Evolutionary conservation across 2,888 invertebrate genomes (phyloP), one percentile per base, ranked within the genome.

Genomic region (Rotaria magnacalcarata): DNA sequence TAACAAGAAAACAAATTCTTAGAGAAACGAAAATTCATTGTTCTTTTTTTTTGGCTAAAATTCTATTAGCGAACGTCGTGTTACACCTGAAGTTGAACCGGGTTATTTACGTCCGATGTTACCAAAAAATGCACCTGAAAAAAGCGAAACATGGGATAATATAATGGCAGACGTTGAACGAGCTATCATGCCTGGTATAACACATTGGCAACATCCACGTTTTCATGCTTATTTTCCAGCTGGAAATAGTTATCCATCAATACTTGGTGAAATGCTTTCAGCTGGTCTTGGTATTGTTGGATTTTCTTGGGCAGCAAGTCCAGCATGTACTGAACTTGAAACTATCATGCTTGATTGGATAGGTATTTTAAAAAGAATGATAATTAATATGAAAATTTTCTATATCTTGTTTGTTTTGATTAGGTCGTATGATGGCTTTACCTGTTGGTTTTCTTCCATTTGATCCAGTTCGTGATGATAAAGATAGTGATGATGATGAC

Each of bases 161-260:
- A 90, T 91, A 34, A 89, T 90, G 89, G 88, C 89, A 74, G 91
- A 91, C 85, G 89, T 91, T 5, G 90, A 90, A 52, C 88, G 87
- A 52, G 89, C 89, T 27, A 90, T 91, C 50, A 90, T 91, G 89
- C 90, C 90, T 5, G 91, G 91, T 88, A 90, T 91, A 87, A 87
- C 87, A 34, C 91, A 98, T 91, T 99, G 99, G 99, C 97, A 98
- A 90, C 98, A 98, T 93, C 98, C 98, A 0, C 93, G 96, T 87
- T 99, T 99, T 92, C 97, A 98, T 91, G 99, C 99, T 0, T 99
- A 99, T 91, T 99, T 99, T 91, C 98, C 99, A 7, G 94, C 97
- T 24, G 98, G 98, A 27, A 97, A 97, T 92, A 96, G 95, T 0
- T 99, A 94, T 91, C 98, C 98, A 2, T 97, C 97, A 11, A 97